These are phyloP conservation scores for Drosophila busckii DNA, from an alignment of 1,140 invertebrate genomes.

Conservation along the genomic window DNA sequence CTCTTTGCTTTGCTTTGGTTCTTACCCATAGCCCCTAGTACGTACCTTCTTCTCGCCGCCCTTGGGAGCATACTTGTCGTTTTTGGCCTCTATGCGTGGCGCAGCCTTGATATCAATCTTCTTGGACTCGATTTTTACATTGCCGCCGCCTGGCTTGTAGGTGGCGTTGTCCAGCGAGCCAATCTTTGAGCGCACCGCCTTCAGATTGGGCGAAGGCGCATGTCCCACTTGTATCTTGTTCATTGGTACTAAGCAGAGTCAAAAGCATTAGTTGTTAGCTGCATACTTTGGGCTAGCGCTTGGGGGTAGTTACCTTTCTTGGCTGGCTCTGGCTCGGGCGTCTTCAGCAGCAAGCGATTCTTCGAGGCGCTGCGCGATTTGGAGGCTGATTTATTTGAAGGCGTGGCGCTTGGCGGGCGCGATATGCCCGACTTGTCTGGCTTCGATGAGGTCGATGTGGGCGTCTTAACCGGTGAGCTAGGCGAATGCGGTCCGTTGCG, in stretches of 20 bases:
- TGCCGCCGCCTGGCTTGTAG: constrained; percentile 94
- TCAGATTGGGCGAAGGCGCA: constrained; percentile 93
- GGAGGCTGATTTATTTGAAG: constrained; percentile 73
- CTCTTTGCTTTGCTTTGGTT: background rate
- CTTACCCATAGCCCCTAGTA: background rate
- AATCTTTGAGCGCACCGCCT: constrained; percentile 94
- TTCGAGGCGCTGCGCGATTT: constrained; percentile 76
- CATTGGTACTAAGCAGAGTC: constrained; percentile 87
- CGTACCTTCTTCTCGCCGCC: constrained; percentile 95
- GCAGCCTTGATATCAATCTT: constrained; percentile 92
- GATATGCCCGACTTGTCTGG: constrained; percentile 67
- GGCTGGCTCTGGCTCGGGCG: constrained; percentile 80
- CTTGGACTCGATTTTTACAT: constrained; percentile 93
- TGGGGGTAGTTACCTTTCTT: constrained; percentile 84
- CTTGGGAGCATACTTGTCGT: constrained; percentile 92
- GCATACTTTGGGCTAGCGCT: too few relatives aligned
- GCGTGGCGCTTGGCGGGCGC: constrained; percentile 75
- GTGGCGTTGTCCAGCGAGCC: constrained; percentile 95
- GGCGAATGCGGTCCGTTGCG: constrained; percentile 78
- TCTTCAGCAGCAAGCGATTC: constrained; percentile 75
- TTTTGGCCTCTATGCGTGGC: constrained; percentile 92
- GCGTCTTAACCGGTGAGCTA: constrained; percentile 75
- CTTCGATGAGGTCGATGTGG: constrained; percentile 76
- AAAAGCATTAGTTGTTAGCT: constrained; percentile 35
- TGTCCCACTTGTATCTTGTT: constrained; percentile 95